These are phyloP conservation scores for Catharus minimus DNA, from an alignment of 2,113 vertebrate genomes.

Conservation along the genomic window DNA sequence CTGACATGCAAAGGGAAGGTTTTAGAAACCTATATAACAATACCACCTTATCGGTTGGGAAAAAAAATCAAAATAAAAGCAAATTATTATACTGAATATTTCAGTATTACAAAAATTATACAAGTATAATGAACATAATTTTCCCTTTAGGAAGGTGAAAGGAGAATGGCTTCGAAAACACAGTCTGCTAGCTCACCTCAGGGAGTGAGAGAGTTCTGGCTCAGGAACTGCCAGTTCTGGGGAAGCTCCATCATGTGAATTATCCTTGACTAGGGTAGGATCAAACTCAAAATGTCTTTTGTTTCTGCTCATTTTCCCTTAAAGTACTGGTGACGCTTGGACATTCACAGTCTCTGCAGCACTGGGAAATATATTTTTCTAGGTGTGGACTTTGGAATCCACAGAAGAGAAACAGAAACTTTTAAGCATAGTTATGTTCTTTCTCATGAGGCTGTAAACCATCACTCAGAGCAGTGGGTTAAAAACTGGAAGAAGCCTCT, in stretches of 20 bases:
- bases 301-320: neutral
- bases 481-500: neutral
- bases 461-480: neutral
- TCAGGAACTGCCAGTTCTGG: neutral
- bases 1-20: neutral
- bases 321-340: neutral
- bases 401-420: neutral
- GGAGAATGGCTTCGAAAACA: neutral
- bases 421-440: neutral
- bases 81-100: neutral
- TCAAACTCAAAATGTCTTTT: neutral
- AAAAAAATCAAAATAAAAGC: neutral
- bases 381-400: neutral
- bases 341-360: neutral
- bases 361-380: neutral
- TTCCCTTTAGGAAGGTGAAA: neutral
- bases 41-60: no score
- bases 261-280: neutral
- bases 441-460: neutral
- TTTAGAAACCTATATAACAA: neutral
- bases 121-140: neutral
- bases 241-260: neutral
- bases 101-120: neutral
- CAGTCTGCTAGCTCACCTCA: neutral
- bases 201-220: neutral